These are phyloP conservation scores for Gymnorhina tibicen DNA, from an alignment of 2,113 vertebrate species.

Conservation along the genomic window DNA sequence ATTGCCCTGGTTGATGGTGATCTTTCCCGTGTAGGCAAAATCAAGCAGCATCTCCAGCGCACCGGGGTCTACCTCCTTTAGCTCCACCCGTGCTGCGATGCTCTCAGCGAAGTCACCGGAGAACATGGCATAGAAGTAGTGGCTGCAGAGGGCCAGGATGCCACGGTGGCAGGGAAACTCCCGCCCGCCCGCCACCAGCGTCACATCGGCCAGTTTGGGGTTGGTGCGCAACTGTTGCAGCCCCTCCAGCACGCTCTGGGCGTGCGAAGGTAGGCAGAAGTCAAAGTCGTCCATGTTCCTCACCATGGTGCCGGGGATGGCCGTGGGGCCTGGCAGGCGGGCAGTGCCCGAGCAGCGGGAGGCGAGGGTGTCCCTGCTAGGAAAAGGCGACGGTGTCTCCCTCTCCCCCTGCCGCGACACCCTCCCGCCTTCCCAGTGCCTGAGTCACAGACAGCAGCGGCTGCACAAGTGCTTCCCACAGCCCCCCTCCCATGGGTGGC, in stretches of 20 bases:
- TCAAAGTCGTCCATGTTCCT: conserved; percentile 91
- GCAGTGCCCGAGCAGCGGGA: accelerated
- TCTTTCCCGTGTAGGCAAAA: conserved; percentile 91
- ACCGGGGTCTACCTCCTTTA: conserved; percentile 81
- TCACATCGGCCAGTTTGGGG: conserved; percentile 88
- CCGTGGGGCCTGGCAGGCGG: background rate
- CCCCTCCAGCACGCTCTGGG: conserved; percentile 88
- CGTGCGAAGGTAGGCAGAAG: conserved; percentile 88
- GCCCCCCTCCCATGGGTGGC: background rate
- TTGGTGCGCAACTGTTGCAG: conserved; percentile 81
- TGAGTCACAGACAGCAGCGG: background rate
- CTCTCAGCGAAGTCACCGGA: conserved; percentile 90
- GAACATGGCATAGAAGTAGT: conserved; percentile 94
- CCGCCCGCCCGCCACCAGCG: conserved; percentile 74
- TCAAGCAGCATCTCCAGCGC: conserved; percentile 81
- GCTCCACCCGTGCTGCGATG: conserved; percentile 86
- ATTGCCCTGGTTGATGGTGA: conserved; percentile 91
- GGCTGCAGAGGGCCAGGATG: conserved; percentile 91
- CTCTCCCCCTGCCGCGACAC: background rate
- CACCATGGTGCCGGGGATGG: conserved; percentile 78
- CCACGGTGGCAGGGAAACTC: conserved; percentile 93
- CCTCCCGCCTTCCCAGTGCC: background rate
- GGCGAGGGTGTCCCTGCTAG: background rate
- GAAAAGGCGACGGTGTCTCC: background rate
- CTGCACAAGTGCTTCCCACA: background rate